These are phyloP conservation scores for Parazoanthus atlanticus DNA, from an alignment of 92 coral and sea anemone genomes.

Conservation along the genomic window DNA sequence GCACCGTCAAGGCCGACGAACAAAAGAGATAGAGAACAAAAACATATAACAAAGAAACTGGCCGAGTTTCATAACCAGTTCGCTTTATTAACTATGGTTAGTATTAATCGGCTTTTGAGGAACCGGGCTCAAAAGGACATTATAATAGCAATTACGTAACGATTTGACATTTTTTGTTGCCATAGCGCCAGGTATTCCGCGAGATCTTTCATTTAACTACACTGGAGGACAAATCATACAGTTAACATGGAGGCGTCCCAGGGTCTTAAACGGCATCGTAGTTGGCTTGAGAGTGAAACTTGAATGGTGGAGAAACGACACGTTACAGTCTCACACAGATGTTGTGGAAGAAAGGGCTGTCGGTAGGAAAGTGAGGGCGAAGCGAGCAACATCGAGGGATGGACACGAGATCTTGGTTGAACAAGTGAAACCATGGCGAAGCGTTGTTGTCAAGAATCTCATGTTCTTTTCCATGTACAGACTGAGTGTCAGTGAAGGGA, in stretches of 20 bases:
- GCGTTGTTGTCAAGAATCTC: conserved; percentile 24
- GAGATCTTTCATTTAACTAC: conserved; percentile 33
- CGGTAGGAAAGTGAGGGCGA: not conserved
- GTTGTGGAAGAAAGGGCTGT: conserved; percentile 39
- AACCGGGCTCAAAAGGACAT: too few relatives aligned
- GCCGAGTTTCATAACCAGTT: too few relatives aligned
- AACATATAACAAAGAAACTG: too few relatives aligned
- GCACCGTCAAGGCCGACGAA: too few relatives aligned
- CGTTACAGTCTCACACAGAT: conserved; percentile 14
- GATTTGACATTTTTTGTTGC: not conserved
- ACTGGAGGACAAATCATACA: conserved; percentile 27
- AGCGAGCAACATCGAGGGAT: conserved; percentile 24
- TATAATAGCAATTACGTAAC: too few relatives aligned
- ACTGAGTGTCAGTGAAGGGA: conserved; percentile 41
- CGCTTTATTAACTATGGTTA: too few relatives aligned
- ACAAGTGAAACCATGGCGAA: conserved; percentile 21
- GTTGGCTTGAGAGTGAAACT: conserved; percentile 39
- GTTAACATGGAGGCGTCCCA: conserved; percentile 28
- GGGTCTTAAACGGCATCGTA: conserved; percentile 23
- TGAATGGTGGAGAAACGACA: conserved; percentile 38
- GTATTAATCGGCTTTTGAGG: too few relatives aligned
- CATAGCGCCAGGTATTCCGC: conserved; percentile 35
- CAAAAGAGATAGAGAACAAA: too few relatives aligned
- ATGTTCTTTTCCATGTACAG: conserved; percentile 21
- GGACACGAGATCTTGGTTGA: conserved; percentile 34